A percentile compares a stretch with the other conserved stretches of the same genome.
phyloP scores from a whole-genome alignment of 2,113 vertebrate species.

The Antigone vipio region DNA sequence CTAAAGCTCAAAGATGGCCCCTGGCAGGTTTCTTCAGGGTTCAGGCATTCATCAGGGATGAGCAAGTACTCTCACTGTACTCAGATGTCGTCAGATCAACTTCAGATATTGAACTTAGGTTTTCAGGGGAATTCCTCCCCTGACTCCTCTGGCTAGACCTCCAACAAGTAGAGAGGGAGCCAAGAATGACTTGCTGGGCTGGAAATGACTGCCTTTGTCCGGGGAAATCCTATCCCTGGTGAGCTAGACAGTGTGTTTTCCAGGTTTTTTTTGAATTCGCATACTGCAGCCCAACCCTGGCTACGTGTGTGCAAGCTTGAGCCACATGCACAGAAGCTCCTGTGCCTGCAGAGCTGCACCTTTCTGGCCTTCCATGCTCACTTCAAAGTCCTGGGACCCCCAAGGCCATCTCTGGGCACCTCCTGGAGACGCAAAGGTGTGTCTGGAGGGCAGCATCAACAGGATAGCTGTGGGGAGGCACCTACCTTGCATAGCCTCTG shows the following conservation, averaged over 20 bases:
- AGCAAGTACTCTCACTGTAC: not conserved
- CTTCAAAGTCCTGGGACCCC: not conserved
- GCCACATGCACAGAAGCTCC: not conserved
- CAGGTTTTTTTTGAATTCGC: not conserved
- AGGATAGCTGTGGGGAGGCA: not conserved
- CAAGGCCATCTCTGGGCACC: not conserved
- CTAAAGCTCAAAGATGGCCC: not conserved
- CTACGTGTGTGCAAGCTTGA: not conserved
- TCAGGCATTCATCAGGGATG: not conserved
- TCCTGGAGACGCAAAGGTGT: not conserved
- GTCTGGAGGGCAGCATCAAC: slow-evolving; percentile 8
- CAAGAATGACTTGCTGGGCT: not conserved
- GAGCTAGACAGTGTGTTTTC: not conserved
- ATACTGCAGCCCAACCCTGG: not conserved
- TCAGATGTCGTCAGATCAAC: not conserved
- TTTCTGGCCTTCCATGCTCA: not conserved
- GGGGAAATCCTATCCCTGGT: not conserved
- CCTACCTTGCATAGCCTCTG: slow-evolving; percentile 5
- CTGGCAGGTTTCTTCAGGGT: not conserved
- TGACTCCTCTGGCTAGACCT: not conserved
- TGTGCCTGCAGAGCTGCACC: not conserved
- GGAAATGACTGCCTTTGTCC: not conserved
- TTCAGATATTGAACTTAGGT: not conserved
- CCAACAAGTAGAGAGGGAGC: not conserved
- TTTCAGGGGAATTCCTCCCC: not conserved